A percentile compares a stretch with the other conserved stretches of the same genome.
phyloP scores from a whole-genome alignment of 1,140 invertebrate species.

The Trachymyrmex cornetzi region DNA sequence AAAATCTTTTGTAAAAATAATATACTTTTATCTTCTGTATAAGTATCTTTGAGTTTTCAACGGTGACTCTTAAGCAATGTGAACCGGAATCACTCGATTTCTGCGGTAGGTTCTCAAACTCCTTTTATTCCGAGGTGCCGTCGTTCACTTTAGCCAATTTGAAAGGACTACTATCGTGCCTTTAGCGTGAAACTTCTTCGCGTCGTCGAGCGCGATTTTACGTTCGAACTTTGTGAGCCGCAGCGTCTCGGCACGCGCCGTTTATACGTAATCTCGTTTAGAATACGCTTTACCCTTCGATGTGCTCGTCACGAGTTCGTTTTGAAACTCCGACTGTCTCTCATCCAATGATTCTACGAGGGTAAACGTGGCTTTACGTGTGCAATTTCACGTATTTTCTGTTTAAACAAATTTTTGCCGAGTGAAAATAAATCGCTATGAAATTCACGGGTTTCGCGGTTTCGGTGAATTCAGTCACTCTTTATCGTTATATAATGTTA shows the following conservation, averaged over 20 bases:
- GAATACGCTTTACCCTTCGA: slow-evolving; percentile 4
- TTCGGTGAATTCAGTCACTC: background rate
- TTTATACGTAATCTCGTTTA: slow-evolving; percentile 60
- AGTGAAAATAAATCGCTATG: background rate
- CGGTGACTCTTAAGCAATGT: background rate
- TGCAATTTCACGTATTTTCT: slow-evolving; percentile 63
- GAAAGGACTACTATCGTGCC: slow-evolving; percentile 6
- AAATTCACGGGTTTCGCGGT: slow-evolving; percentile 28
- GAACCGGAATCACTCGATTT: slow-evolving; percentile 24
- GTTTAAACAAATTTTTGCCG: slow-evolving; percentile 61
- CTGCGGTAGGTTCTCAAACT: slow-evolving; percentile 12
- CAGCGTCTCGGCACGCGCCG: slow-evolving; percentile 33
- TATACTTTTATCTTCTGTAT: background rate
- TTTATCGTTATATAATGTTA: background rate
- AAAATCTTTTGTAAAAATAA: slow-evolving; percentile 18
- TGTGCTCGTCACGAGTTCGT: background rate
- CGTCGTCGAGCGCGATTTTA: slow-evolving; percentile 51
- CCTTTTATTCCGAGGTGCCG: slow-evolving; percentile 15
- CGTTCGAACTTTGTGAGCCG: slow-evolving; percentile 37
- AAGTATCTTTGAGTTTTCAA: background rate
- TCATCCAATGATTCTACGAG: slow-evolving; percentile 35
- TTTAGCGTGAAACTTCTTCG: slow-evolving; percentile 43
- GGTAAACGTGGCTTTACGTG: slow-evolving; percentile 32
- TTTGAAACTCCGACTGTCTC: slow-evolving; percentile 48
- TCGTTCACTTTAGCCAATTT: slow-evolving; percentile 52